Evolutionary conservation across 2,888 invertebrate species (phyloP).

Genomic region (Macrosoma leucophasiata): DNA sequence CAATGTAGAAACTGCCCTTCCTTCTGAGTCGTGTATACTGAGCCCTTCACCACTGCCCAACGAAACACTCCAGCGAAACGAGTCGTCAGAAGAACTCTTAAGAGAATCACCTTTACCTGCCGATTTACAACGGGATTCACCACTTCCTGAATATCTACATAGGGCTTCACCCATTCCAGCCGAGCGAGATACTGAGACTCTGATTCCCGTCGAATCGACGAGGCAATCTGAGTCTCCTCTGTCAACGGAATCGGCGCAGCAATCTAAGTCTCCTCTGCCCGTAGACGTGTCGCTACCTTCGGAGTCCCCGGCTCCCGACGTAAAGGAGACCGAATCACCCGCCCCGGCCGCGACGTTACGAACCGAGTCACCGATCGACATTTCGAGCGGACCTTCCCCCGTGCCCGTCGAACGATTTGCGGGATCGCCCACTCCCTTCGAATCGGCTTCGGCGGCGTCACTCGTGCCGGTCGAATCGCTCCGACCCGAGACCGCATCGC

Average conservation of each 20-base stretch:
- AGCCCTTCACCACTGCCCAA: constrained; percentile 15
- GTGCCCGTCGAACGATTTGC: constrained; percentile 12
- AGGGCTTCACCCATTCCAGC: constrained; percentile 17
- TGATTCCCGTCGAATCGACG: constrained; percentile 11
- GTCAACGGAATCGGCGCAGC: constrained; percentile 26
- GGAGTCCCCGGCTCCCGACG: constrained; percentile 18
- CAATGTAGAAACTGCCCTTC: constrained; percentile 1
- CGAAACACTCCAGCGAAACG: constrained; percentile 28
- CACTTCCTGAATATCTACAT: constrained; percentile 11
- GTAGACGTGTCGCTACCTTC: constrained; percentile 24
- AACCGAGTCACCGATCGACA: neutral
- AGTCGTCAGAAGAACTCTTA: constrained; percentile 26
- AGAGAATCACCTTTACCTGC: constrained; percentile 8
- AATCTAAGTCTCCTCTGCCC: constrained; percentile 30
- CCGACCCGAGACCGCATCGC: constrained; percentile 20
- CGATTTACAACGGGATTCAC: constrained; percentile 13
- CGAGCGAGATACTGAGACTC: constrained; percentile 8
- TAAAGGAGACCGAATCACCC: constrained; percentile 2
- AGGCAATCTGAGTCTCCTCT: constrained; percentile 18
- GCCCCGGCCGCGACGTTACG: constrained; percentile 5
- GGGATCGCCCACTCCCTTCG: constrained; percentile 6
- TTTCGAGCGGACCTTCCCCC: constrained; percentile 10
- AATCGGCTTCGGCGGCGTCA: constrained; percentile 4
- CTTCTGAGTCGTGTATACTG: neutral
- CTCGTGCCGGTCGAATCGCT: constrained; percentile 12